phyloP scores from a whole-genome alignment of 2,888 invertebrate species.

The Apamea sordens region DNA sequence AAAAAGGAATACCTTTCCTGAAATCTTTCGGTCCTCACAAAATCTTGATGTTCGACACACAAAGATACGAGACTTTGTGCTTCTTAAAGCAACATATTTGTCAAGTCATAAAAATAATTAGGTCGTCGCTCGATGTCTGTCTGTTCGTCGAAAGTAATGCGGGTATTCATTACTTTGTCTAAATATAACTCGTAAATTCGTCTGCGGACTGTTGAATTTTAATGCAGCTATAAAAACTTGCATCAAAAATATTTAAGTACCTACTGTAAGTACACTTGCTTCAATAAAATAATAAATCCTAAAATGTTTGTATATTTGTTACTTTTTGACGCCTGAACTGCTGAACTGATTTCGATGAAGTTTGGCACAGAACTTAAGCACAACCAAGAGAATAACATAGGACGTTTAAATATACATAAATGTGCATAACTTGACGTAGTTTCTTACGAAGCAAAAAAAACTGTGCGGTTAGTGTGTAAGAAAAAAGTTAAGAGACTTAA shows the following conservation, averaged over 20 bases:
- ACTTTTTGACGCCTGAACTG: background rate
- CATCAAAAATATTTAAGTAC: constrained; percentile 2
- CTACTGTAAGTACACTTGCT: background rate
- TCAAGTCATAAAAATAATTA: constrained; percentile 45
- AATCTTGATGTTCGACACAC: background rate
- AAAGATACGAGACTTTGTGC: background rate
- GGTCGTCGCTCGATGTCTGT: constrained; percentile 35
- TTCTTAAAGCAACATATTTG: background rate
- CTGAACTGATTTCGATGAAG: background rate
- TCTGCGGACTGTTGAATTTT: constrained; percentile 19
- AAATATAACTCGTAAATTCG: constrained; percentile 37
- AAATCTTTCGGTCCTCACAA: background rate
- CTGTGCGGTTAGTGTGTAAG: background rate
- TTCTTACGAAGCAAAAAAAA: background rate
- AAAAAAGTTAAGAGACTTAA: background rate
- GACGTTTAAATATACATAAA: background rate
- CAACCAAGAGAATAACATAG: background rate
- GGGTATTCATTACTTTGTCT: constrained; percentile 47
- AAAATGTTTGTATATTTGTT: background rate
- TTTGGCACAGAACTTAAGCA: background rate
- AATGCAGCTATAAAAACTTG: constrained; percentile 44
- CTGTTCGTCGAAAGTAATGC: constrained; percentile 27
- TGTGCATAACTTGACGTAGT: background rate
- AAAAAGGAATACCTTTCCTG: background rate
- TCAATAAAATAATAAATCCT: background rate